phyloP scores from a whole-genome alignment of 1,140 invertebrate species.

The Rhopalosiphum maidis region DNA sequence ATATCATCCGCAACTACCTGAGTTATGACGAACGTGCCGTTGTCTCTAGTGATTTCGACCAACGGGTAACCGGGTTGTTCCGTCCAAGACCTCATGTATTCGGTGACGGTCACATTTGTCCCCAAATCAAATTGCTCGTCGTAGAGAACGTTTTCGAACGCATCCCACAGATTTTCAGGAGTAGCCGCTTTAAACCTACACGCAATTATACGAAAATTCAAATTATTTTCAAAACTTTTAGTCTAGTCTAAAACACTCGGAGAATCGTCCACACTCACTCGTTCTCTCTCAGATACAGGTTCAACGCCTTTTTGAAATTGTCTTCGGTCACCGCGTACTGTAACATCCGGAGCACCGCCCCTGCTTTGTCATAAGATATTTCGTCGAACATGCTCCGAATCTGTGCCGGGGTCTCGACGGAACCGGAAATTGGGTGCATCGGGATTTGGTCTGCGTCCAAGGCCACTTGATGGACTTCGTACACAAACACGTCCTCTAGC shows the following conservation, averaged over 20 bases:
- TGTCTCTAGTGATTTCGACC: slow-evolving; percentile 70
- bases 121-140: background rate
- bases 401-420: slow-evolving; percentile 86
- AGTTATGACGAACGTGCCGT: slow-evolving; percentile 67
- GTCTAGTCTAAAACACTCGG: background rate
- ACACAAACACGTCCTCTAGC: slow-evolving; percentile 64
- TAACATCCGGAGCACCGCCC: slow-evolving; percentile 78
- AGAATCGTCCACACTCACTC: background rate
- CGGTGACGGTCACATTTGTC: background rate
- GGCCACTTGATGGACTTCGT: slow-evolving; percentile 64
- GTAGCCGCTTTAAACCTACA: slow-evolving; percentile 52
- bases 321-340: slow-evolving; percentile 72
- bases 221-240: background rate
- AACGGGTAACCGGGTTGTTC: slow-evolving; percentile 78
- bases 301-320: slow-evolving; percentile 67
- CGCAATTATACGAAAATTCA: slow-evolving; percentile 14
- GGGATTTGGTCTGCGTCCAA: slow-evolving; percentile 64
- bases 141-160: slow-evolving; percentile 51
- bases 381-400: slow-evolving; percentile 93
- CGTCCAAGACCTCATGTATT: slow-evolving; percentile 77
- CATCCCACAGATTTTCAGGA: slow-evolving; percentile 58
- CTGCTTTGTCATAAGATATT: slow-evolving; percentile 89
- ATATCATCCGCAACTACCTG: slow-evolving; percentile 63
- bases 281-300: slow-evolving; percentile 21
- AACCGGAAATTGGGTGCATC: slow-evolving; percentile 86